Base-by-base conservation (phyloP, 2,113 vertebrate genomes). In the Neomonachus schauinslandi region DNA sequence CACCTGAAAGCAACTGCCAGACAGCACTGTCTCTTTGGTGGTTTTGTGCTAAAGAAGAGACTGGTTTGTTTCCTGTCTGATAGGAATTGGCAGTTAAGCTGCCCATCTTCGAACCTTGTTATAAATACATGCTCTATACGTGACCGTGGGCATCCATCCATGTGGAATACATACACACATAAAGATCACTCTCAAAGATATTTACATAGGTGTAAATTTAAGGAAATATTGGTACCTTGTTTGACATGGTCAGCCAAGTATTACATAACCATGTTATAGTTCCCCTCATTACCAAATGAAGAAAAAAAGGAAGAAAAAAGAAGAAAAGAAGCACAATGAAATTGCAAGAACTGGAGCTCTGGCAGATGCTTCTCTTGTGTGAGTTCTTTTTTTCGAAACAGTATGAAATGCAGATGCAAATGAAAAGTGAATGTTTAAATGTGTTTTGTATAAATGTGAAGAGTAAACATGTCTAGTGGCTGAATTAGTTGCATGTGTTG, bases 401-500 rank as follows among this genome's bases (percentile, higher is more conserved):
- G 83, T 96, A 98, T 95, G 69, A 92, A 97, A 97, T 92, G 67
- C 67, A 97, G 94, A 95, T 94, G 76, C 86, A 97, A 98, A 95
- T 82, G 28, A 76, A 97, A 98, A 98, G 94, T 84, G 89, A 97
- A 95, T 72, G 72, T 94, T 81, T 92, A 82, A 96, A 74, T 96
- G 46, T 94, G 91, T 97, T 98, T 98, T 76, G 49, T 90, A 84
- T 97, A 94, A 98, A 97, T 39, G 67, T 92, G 63, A 95, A 55
- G 77, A 92, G 63, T 97, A 97, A 94, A 96, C 92, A 97, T 74
- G 46, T 63, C 0, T 0, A 88, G 22, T 0, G 7, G 87, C 57
- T 89, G 80, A 97, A 98, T 98, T 96, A 95, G 69, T 96, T 91
- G 83, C 97, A 89, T 97, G 92, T 98, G 93, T 94, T 96, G 94